Base-by-base conservation (phyloP, 2,113 vertebrate genomes). In the Muscicapa adusta region DNA sequence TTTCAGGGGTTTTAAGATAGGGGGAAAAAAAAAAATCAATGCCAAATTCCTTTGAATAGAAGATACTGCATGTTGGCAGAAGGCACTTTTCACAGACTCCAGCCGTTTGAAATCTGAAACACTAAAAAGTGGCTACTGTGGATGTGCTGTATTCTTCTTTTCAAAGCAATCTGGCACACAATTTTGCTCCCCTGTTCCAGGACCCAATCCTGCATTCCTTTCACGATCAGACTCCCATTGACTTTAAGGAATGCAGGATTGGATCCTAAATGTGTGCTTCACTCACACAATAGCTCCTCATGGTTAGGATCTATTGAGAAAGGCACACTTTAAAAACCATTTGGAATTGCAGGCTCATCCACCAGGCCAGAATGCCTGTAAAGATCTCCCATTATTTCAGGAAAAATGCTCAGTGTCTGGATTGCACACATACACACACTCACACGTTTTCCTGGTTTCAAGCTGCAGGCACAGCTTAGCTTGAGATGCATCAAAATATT, bases 401-500 rank as follows among this genome's bases (percentile, higher is more conserved):
- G 88, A 33, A 88, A 95, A 93, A 63, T 26, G 80, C 87, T 72
- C 12, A 6, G 79, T 88, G 89, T 58, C 86, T 63, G 91, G 82
- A 76, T 72, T 57, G 86, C 56, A 84, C 81, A 71, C 75, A 82
- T 40, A 73, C 70, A 54, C 29, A 54, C 18, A 53, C 65, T 54
- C 50, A 24, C 62, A 78, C 26, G 25, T 86, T 82, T 91, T 71
- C 87, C 94, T 66, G 50, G 82, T 85, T 90, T 71, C 81, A 79
- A 77, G 93, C 83, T 79, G 79, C 86, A 77, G 94, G 76, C 92
- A 54, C 63, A 40, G 70, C 67, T 94, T 85, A 83, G 65, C 67
- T 89, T 91, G 93, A 97, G 93, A 96, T 81, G 88, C 77, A 94
- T 92, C 78, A 94, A 93, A 97, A 94, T 91, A 96, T 96, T 97